Base-by-base conservation (phyloP, 2,797 vertebrate genomes). In the Masticophis lateralis region DNA sequence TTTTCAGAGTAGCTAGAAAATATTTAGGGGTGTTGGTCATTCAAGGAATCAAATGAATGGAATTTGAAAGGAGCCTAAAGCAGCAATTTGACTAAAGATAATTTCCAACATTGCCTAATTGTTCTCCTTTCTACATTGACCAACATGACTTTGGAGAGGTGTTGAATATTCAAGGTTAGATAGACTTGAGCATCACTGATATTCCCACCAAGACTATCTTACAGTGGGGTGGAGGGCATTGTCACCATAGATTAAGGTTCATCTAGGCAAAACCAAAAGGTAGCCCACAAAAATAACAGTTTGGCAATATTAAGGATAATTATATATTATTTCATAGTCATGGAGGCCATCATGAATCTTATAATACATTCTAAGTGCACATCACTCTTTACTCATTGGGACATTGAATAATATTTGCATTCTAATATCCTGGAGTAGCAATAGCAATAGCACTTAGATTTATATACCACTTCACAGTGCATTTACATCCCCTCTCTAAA, bases 341-440 rank as follows among this genome's bases (percentile, higher is more conserved):
- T 56, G 59, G 7, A 60, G 47, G 57, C 2, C 25, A 22, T 25
- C 57, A 89, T 91, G 91, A 59, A 60, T 53, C 43, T n/a, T 92
- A 16, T 27, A 90, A 95, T 53, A 51, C 93, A 61, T 4, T 37
- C 79, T 1, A 66, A 94, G 89, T 92, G 93, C 92, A 56, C 92
- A 94, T 93, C 4, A 0, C 0, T 69, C 94, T 91, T 51, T 0
- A 47, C 87, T 91, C 94, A 92, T 94, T 97, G 94, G 92, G 88
- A 12, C 32, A 0, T 0, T 12, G 91, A 86, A 90, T 94, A 0
- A 0, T 91, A 47, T 53, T 10, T 90, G 91, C 0, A 69, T 83
- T 0, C 0, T 47, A 55, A 87, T 92, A 66, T 57, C 79, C n/a
- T 16, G 2, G 91, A 89, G 88, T 57, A 57, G 56, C 56, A 57